Evolutionary conservation across 2,797 vertebrate species (phyloP), one percentile per base, ranked within the genome.

Genomic region (Eupleurogrammus muticus): DNA sequence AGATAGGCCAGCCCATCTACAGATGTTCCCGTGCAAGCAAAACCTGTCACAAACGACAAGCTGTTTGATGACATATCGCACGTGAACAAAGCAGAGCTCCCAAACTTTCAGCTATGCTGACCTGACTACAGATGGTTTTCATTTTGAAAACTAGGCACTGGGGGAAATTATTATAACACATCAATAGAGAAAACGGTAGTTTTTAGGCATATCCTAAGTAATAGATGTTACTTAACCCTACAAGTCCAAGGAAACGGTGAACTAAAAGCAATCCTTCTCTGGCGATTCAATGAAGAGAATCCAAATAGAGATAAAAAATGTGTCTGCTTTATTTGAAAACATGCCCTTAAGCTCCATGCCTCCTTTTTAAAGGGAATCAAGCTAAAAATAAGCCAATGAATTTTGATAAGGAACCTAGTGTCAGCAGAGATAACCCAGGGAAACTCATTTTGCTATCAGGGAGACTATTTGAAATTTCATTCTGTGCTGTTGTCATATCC

Each of bases 361-460:
- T 84, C 73, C 66, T 68, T 82, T 84, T 90, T 70, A 81, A 82
- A 87, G 77, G 66, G 65, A 89, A 89, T 87, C 82, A 76, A 81
- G 71, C 81, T 87, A 82, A 90, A 89, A 90, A 90, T 83, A 87
- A 84, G 74, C 77, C 82, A 85, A 88, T 84, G 79, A 88, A 87
- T 90, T 90, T 80, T 87, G 90, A 92, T 93, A 89, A 86, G 82
- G 80, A 90, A 84, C 80, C 75, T 62, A 75, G 79, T 68, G 72
- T 89, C 78, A 86, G 87, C 70, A 48, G 78, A 80, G 90, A 90
- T 90, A 92, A 90, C 85, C 89, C 78, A 82, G 81, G 72, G 85
- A 87, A 89, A 90, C 87, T 89, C 35, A 92, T 90, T 93, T 90
- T 67, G 77, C 80, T 89, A 90, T 91, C 88, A 85, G 85, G 81